Conservation (phyloP, 2,888 invertebrate species). For the Augochlorella aurata region DNA sequence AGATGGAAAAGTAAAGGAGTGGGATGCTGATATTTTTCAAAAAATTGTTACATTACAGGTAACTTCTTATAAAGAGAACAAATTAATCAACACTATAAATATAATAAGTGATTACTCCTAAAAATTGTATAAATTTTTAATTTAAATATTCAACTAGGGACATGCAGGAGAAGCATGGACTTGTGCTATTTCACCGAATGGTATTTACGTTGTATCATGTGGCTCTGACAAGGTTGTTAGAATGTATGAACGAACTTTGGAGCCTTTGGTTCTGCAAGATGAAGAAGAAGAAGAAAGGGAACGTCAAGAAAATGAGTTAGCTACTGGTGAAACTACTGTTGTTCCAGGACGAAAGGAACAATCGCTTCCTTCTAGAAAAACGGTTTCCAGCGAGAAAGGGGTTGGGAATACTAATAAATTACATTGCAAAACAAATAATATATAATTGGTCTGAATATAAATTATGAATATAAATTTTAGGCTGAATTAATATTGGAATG, state of each 20-base stretch:
- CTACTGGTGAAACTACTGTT: slow-evolving; percentile 88
- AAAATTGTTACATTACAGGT: slow-evolving; percentile 94
- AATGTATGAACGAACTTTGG: slow-evolving; percentile 92
- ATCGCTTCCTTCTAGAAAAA: slow-evolving; percentile 93
- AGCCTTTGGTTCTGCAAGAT: slow-evolving; percentile 96
- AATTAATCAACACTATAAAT: slow-evolving; percentile 1
- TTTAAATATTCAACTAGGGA: slow-evolving; percentile 82
- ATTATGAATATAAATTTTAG: slow-evolving; percentile 75
- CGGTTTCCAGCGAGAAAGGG: slow-evolving; percentile 92
- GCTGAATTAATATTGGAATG: slow-evolving; percentile 97
- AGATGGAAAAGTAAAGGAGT: slow-evolving; percentile 97
- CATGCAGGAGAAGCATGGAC: slow-evolving; percentile 92
- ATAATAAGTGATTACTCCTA: slow-evolving; percentile 3
- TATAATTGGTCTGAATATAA: not conserved
- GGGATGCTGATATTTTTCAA: slow-evolving; percentile 97
- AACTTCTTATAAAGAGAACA: slow-evolving; percentile 8
- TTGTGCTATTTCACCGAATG: slow-evolving; percentile 91
- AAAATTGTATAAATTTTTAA: not conserved
- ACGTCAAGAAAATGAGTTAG: slow-evolving; percentile 87
- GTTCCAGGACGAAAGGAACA: slow-evolving; percentile 89
- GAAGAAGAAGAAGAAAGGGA: slow-evolving; percentile 93
- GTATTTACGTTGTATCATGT: slow-evolving; percentile 89
- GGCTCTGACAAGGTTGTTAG: slow-evolving; percentile 95
- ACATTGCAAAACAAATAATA: not conserved
- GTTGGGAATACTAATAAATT: slow-evolving; percentile 83